Percentiles rank a stretch among this genome's conserved stretches.
These are phyloP conservation scores for Drosophila austrosaltans DNA, from an alignment of 2,888 invertebrate genomes.

Conservation along the genomic window DNA sequence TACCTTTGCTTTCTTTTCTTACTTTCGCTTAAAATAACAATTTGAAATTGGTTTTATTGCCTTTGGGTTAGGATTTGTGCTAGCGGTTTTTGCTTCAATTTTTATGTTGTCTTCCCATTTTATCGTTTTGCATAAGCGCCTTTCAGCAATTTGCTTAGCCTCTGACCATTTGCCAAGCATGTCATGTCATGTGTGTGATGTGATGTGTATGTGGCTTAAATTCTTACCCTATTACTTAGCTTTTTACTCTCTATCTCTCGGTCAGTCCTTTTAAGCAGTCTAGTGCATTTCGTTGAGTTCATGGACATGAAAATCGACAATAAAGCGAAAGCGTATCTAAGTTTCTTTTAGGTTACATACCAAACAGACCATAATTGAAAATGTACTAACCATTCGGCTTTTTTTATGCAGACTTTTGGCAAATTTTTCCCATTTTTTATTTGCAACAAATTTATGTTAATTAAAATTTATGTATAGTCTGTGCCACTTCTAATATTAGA, in stretches of 20 bases:
- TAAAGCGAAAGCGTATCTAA: conserved; percentile 43
- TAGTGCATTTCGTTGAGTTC: conserved; percentile 60
- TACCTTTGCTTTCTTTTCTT: conserved; percentile 44
- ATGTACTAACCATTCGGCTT: conserved; percentile 21
- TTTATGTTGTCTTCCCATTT: conserved; percentile 55
- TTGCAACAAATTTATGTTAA: conserved; percentile 73
- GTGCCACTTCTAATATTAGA: conserved; percentile 18
- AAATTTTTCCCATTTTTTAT: conserved; percentile 28
- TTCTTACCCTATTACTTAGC: conserved; percentile 37
- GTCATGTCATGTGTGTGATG: background rate
- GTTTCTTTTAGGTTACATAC: too few species aligned
- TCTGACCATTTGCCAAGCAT: conserved; percentile 43
- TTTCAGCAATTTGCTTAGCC: conserved; percentile 55
- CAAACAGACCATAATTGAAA: conserved; percentile 73
- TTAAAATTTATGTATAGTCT: conserved; percentile 70
- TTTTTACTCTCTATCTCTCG: background rate
- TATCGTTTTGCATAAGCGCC: conserved; percentile 78
- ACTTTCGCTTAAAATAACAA: conserved; percentile 76
- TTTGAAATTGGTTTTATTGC: conserved; percentile 80
- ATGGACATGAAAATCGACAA: conserved; percentile 12
- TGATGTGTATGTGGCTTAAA: conserved; percentile 46
- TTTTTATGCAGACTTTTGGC: conserved; percentile 36
- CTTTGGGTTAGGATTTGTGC: conserved; percentile 68
- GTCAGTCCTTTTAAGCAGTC: conserved; percentile 28
- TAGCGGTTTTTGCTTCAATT: conserved; percentile 23